phyloP scores from a whole-genome alignment of 2,797 vertebrate species.

The Pantherophis alleghaniensis region DNA sequence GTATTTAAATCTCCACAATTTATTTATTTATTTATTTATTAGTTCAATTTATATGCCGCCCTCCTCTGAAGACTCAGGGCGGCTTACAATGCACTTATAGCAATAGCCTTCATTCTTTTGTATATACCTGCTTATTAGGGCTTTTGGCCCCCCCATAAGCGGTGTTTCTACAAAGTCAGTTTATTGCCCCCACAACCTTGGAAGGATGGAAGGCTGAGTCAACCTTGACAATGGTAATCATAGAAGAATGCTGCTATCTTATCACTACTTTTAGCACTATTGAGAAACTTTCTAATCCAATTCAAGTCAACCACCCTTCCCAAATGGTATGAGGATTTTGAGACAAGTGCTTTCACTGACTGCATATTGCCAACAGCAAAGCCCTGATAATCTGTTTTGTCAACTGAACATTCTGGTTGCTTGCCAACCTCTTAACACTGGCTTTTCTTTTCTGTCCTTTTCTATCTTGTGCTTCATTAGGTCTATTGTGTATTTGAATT shows the following conservation, averaged over 20 bases:
- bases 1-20: not conserved
- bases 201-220: no score
- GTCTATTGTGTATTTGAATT: not conserved
- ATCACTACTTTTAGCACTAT: constrained; percentile 7
- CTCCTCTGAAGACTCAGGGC: no score
- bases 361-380: not conserved
- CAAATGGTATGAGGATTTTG: not conserved
- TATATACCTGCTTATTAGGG: no score
- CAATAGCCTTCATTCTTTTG: no score
- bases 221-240: not conserved
- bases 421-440: not conserved
- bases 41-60: no score
- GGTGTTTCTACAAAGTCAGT: no score
- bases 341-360: not conserved
- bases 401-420: not conserved
- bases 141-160: no score
- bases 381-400: not conserved
- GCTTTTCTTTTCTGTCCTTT: not conserved
- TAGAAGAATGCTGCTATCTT: not conserved
- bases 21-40: no score
- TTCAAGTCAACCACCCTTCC: not conserved
- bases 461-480: not conserved
- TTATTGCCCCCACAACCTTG: no score
- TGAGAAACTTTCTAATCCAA: not conserved
- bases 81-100: no score